Conservation (phyloP, 1,140 invertebrate species). For the Leucophenga varia region DNA sequence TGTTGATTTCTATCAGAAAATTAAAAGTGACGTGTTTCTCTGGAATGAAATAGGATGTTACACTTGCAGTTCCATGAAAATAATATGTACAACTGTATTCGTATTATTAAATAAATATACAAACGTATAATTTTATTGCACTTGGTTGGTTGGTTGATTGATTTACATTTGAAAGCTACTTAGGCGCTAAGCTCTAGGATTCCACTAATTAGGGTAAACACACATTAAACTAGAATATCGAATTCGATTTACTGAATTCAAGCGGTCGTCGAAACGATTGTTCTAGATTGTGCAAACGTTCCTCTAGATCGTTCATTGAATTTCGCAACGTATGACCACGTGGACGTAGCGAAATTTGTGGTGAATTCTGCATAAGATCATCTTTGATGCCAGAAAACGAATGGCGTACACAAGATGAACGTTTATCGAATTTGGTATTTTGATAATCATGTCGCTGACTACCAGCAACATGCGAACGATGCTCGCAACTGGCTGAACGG, state of each 20-base stretch:
- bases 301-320: constrained; percentile 53
- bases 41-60: too few relatives aligned
- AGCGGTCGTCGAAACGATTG: constrained; percentile 48
- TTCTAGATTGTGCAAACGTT: constrained; percentile 49
- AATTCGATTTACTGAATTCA: constrained; percentile 48
- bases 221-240: constrained; percentile 37
- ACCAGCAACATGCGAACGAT: too few relatives aligned
- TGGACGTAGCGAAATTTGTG: constrained; percentile 43
- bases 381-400: constrained; percentile 55
- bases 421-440: constrained; percentile 50
- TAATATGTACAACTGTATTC: too few relatives aligned
- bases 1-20: too few relatives aligned
- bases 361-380: constrained; percentile 49
- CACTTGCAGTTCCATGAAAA: too few relatives aligned
- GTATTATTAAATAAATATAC: too few relatives aligned
- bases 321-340: constrained; percentile 47
- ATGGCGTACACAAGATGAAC: constrained; percentile 40
- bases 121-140: constrained; percentile 45
- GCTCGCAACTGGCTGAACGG: constrained; percentile 20
- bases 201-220: too few relatives aligned
- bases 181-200: too few relatives aligned
- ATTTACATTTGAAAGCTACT: too few relatives aligned
- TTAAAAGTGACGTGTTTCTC: too few relatives aligned
- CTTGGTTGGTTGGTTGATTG: constrained; percentile 21
- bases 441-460: constrained; percentile 36